Evolutionary conservation across 2,797 vertebrate species (phyloP).

Genomic region (Urophycis tenuis): DNA sequence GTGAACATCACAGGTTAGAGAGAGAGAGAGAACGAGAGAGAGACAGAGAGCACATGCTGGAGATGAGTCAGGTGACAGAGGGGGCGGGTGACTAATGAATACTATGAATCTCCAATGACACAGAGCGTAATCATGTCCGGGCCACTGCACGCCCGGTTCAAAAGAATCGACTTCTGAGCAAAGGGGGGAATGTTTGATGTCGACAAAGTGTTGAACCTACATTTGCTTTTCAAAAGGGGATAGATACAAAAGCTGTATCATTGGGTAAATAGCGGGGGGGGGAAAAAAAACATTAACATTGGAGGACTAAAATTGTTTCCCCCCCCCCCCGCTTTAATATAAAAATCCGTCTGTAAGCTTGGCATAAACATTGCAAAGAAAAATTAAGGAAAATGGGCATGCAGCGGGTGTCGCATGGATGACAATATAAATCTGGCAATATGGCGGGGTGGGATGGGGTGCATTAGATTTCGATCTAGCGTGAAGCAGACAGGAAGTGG

Average conservation of each 20-base stretch:
- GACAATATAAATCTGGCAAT: slow-evolving; percentile 52
- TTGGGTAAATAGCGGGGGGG: not conserved
- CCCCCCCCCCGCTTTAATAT: no score
- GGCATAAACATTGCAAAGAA: slow-evolving; percentile 17
- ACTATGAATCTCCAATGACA: slow-evolving; percentile 58
- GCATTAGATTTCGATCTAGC: slow-evolving; percentile 84
- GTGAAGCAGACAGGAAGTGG: slow-evolving; percentile 78
- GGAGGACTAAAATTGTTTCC: not conserved
- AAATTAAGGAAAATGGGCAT: slow-evolving; percentile 67
- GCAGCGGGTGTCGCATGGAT: slow-evolving; percentile 61
- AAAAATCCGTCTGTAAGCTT: no score
- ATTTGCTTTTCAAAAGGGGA: not conserved
- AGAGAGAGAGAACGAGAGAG: no score
- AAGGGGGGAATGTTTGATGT: not conserved
- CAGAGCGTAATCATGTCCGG: slow-evolving; percentile 45
- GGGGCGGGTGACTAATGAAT: slow-evolving; percentile 46
- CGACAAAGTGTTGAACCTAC: not conserved
- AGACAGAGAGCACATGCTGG: slow-evolving; percentile 56
- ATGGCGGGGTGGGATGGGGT: slow-evolving; percentile 34
- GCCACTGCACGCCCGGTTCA: slow-evolving; percentile 74
- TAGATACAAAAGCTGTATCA: slow-evolving; percentile 1
- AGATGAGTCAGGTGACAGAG: slow-evolving; percentile 48
- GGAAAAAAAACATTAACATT: not conserved
- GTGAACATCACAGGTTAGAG: slow-evolving; percentile 37
- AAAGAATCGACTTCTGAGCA: slow-evolving; percentile 33